Conservation (phyloP, 2,113 vertebrate species). For the Hylia prasina region DNA sequence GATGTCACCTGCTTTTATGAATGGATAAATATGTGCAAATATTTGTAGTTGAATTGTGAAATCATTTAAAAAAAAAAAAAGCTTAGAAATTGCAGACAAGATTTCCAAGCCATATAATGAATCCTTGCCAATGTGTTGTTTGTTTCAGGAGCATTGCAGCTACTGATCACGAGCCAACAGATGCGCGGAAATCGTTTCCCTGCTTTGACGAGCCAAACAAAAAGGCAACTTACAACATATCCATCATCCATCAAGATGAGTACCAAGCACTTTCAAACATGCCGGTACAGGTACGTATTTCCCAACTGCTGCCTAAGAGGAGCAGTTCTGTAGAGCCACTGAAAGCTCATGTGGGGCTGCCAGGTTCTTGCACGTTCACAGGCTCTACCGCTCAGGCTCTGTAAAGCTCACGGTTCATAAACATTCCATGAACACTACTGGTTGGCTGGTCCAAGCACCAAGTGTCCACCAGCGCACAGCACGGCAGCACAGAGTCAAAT, state of each 20-base stretch:
- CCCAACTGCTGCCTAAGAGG: background rate
- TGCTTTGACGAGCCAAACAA: conserved; percentile 98
- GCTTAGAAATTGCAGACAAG: background rate
- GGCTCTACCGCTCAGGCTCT: background rate
- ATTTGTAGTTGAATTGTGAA: background rate
- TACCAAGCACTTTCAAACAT: conserved; percentile 91
- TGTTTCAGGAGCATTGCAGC: conserved; percentile 92
- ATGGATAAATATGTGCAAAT: background rate
- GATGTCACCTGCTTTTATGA: background rate
- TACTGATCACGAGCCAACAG: conserved; percentile 96
- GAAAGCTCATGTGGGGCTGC: background rate
- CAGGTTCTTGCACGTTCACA: background rate
- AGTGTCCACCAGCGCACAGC: background rate
- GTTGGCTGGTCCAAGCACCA: background rate
- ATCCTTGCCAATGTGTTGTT: conserved; percentile 15
- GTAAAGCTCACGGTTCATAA: background rate
- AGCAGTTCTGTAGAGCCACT: background rate
- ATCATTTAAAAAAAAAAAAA: background rate
- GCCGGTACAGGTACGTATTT: conserved; percentile 80
- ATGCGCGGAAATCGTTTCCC: conserved; percentile 94
- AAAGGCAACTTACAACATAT: conserved; percentile 90
- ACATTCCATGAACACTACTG: background rate
- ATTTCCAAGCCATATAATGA: background rate
- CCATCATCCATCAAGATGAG: conserved; percentile 73
- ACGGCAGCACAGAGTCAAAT: background rate